A percentile compares a stretch with the other conserved stretches of the same genome.
These are phyloP conservation scores for Limosa lapponica DNA, from an alignment of 2,797 vertebrate species.

Conservation along the genomic window DNA sequence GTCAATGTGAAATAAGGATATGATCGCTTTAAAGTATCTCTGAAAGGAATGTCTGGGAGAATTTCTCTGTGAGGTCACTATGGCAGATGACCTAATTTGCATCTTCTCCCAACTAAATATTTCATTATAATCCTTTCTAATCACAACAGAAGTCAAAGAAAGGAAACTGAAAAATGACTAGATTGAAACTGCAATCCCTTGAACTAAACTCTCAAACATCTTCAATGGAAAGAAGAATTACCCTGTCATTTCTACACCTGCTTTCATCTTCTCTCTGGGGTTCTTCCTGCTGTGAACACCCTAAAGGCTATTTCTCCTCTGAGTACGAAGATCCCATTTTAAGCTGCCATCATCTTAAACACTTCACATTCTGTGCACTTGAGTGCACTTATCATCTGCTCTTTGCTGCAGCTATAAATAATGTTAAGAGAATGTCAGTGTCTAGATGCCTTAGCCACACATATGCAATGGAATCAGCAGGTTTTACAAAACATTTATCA, in stretches of 20 bases:
- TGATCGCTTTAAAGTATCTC: not conserved
- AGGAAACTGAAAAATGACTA: not conserved
- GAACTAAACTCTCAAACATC: not conserved
- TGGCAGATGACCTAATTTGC: not conserved
- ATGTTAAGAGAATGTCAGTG: not conserved
- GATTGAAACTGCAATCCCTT: not conserved
- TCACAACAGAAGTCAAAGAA: not conserved
- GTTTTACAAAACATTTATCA: conserved; percentile 26
- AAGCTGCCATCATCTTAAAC: conserved; percentile 24
- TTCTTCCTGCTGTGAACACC: conserved; percentile 2
- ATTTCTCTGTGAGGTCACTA: not conserved
- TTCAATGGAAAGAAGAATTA: conserved; percentile 4
- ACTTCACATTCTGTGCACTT: conserved; percentile 36
- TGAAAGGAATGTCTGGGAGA: not conserved
- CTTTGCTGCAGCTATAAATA: conserved; percentile 53
- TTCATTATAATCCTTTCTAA: not conserved
- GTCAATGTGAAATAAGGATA: not conserved
- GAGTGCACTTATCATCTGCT: conserved; percentile 10
- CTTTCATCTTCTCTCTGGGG: conserved; percentile 30
- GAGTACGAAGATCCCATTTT: not conserved
- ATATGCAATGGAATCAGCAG: not conserved
- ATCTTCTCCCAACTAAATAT: not conserved
- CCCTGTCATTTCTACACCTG: not conserved
- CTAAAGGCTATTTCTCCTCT: not conserved
- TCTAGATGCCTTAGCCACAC: not conserved